Evolutionary conservation across 2,113 vertebrate species (phyloP).

Genomic region (Psophia crepitans): DNA sequence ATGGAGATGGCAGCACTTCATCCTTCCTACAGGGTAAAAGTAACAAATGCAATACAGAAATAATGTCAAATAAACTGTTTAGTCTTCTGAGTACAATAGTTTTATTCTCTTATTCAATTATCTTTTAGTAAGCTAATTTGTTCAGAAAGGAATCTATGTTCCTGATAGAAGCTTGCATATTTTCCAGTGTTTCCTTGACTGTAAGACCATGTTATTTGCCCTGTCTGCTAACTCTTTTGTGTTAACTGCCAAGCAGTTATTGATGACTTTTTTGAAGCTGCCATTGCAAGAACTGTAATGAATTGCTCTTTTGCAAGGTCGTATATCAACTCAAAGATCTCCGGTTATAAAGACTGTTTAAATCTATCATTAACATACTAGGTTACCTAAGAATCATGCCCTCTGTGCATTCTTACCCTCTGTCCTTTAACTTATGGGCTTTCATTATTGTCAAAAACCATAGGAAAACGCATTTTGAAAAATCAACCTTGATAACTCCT

Average conservation of each 20-base stretch:
- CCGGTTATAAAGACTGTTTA: neutral
- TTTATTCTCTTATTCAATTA: constrained; percentile 1
- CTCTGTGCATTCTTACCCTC: neutral
- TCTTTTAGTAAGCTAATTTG: neutral
- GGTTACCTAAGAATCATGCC: neutral
- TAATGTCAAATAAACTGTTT: neutral
- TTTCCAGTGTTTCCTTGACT: neutral
- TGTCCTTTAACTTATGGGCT: neutral
- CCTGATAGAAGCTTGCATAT: neutral
- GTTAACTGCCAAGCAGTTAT: constrained; percentile 26
- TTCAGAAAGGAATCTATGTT: neutral
- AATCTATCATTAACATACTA: constrained; percentile 2
- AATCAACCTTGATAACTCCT: neutral
- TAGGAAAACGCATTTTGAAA: neutral
- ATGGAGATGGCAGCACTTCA: neutral
- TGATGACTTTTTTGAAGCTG: constrained; percentile 33
- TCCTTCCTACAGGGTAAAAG: neutral
- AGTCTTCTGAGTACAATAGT: neutral
- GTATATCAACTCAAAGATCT: constrained; percentile 10
- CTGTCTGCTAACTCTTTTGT: neutral
- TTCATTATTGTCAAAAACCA: constrained; percentile 9
- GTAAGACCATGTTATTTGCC: neutral
- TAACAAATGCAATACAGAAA: neutral
- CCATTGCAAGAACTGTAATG: neutral
- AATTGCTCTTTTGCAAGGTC: constrained; percentile 25